These are phyloP conservation scores for Muntiacus muntjak DNA, from an alignment of 2,113 vertebrate species.

Conservation along the genomic window DNA sequence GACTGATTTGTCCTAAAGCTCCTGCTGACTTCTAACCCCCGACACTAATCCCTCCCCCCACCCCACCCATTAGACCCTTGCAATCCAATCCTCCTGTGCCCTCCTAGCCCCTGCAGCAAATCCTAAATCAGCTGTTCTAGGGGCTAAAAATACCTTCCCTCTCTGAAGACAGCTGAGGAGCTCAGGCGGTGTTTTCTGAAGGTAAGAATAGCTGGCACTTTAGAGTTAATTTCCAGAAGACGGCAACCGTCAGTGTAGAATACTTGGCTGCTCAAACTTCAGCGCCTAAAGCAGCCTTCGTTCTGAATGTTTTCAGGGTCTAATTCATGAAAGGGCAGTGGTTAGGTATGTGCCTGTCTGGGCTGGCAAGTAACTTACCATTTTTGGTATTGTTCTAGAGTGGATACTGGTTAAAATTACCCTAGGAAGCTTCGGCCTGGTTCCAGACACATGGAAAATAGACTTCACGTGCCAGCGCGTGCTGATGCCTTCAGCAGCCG, in stretches of 20 bases:
- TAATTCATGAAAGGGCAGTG: conserved; percentile 52
- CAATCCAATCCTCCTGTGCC: conserved; percentile 11
- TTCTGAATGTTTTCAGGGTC: not conserved
- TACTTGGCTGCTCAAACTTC: not conserved
- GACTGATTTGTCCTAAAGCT: not conserved
- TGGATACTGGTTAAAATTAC: conserved; percentile 70
- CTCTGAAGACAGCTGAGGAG: conserved; percentile 68
- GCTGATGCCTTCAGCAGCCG: not conserved
- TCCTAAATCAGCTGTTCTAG: conserved; percentile 63
- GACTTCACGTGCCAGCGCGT: not conserved
- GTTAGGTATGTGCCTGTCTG: conserved; percentile 54
- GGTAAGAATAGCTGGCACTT: conserved; percentile 38
- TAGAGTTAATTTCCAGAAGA: not conserved
- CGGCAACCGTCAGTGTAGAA: not conserved
- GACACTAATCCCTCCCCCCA: not conserved
- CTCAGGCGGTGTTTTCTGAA: conserved; percentile 11
- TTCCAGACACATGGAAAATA: conserved; percentile 63
- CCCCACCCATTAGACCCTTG: not conserved
- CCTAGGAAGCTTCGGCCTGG: conserved; percentile 20
- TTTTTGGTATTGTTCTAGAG: conserved; percentile 73
- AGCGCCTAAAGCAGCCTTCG: not conserved
- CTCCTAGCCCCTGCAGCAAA: conserved; percentile 1
- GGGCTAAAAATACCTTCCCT: conserved; percentile 60
- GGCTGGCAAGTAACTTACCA: conserved; percentile 59
- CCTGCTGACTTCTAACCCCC: not conserved